Base-by-base conservation (phyloP, 35 echinoderm and acorn worm species). In the Chiridota heheva region DNA sequence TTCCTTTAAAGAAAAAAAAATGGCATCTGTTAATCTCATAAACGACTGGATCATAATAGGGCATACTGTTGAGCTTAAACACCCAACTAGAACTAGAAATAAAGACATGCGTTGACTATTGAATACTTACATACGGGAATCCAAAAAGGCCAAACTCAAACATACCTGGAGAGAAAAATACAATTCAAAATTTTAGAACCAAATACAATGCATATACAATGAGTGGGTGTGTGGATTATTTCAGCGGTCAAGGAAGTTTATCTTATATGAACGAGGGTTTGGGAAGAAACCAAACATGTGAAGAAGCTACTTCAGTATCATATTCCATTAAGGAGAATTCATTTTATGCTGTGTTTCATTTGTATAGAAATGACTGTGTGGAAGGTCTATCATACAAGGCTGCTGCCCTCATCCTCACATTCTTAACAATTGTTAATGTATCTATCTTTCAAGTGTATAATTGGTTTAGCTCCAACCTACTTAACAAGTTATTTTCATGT, bases 141-240 rank as follows among this genome's bases (percentile, higher is more conserved):
- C 91, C 91, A 58, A 96, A 96, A 27, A 96, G 76, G 62, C 87
- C 86, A 27, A 85, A 96, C 59, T 90, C 91, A 12, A 96, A 20
- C 82, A 87, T 90, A 29, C 91, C 91, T 96, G 51, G 2, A 40
- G 26, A 18, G 33, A 44, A 72, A 17, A 55, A 24, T 18, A 78
- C 34, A 10, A 36, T 8, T 17, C 36, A 40, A 41, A 6, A 10
- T 28, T 67, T 67, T 65, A 12, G 15, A 3, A 27, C 1, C 24
- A 42, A 45, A 4, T 20, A 12, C 20, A 22, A 15, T n/a, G 18
- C 24, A 42, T 35, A 4, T 20, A 7, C 2, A 15, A 42, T 20
- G 20, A 72, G 46, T 12, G 3, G 16, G 35, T 17, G n/a, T 53
- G 47, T 12, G n/a, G n/a, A 12, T n/a, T n/a, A n/a, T n/a, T n/a